Evolutionary conservation across 92 coral and sea anemone genomes (phyloP), one percentile per base, ranked within the genome.

Genomic region (Bergia puertoricense): DNA sequence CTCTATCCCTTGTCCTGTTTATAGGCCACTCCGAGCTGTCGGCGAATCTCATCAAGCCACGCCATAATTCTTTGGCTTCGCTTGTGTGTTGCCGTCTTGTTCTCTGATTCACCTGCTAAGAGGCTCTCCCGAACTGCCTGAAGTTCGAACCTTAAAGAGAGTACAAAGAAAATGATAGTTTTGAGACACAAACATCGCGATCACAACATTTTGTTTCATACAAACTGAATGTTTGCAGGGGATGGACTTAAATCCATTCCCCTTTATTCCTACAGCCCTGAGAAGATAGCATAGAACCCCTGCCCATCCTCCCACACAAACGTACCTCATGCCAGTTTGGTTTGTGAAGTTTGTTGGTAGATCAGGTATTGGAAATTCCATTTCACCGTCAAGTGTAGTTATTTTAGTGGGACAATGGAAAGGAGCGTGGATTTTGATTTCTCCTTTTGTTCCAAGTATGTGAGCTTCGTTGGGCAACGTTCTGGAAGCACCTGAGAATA

Each of bases 1-100:
- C 9, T 4, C 51, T 54, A 54, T 15, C 14, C 59, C 18, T 54
- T 10, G 69, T 95, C 97, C 65, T 90, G 90, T 65, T 92, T 81
- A 81, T 92, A 97, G 44, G 89, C 92, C 14, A 97, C 98, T 22
- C 98, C 99, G 75, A 97, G 81, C 76, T 97, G 99, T 45, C 89
- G 89, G 36, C 98, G 94, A 39, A 94, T 95, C 80, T 97, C 96
- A 75, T 97, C 99, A 95, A 95, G 89, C 95, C 95, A 94, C 46
- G 88, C 88, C 93, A 95, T 90, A 0, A 97, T 88, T 76, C 93
- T 94, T 82, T 79, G 86, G 46, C 96, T 95, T 43, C 92, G 90
- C 66, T 91, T 86, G 84, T 92, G 93, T 11, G 97, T 88, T 93
- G 91, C 93, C 23, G 89, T 77, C 16, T 91, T 84, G 81, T 92